phyloP scores from a whole-genome alignment of 2,797 vertebrate species.

The Psittacula derbiana region DNA sequence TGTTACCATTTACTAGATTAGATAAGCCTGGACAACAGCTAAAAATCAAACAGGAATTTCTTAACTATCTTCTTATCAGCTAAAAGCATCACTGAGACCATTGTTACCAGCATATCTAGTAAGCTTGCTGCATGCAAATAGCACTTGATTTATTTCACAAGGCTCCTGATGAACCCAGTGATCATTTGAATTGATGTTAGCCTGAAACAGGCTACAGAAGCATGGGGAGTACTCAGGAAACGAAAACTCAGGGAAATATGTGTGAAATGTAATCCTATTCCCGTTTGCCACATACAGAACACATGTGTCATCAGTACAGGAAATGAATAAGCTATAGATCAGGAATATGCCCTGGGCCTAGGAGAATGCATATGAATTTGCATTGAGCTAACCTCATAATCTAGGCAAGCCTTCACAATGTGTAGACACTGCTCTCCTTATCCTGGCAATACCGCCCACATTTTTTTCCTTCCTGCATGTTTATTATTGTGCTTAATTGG shows the following conservation, averaged over 20 bases:
- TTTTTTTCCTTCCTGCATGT: background rate
- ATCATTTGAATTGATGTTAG: background rate
- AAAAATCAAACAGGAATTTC: constrained; percentile 17
- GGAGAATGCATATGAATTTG: constrained; percentile 3
- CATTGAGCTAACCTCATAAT: constrained; percentile 24
- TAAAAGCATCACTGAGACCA: background rate
- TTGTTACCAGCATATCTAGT: background rate
- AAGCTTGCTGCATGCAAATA: constrained; percentile 30
- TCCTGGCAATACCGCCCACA: background rate
- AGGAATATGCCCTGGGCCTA: background rate
- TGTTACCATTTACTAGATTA: background rate
- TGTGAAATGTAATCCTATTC: constrained; percentile 50
- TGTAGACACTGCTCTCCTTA: background rate
- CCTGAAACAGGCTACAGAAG: background rate
- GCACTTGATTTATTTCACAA: constrained; percentile 11
- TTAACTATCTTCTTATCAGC: background rate
- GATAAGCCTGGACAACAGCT: background rate
- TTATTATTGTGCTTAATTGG: constrained; percentile 30
- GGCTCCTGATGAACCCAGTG: background rate
- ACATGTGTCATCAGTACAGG: constrained; percentile 15
- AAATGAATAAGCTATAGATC: constrained; percentile 26
- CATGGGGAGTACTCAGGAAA: background rate
- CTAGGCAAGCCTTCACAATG: constrained; percentile 5
- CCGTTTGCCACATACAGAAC: constrained; percentile 1
- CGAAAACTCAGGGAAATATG: constrained; percentile 32